Conservation (phyloP, 2,113 vertebrate species). For the Falco punctatus region DNA sequence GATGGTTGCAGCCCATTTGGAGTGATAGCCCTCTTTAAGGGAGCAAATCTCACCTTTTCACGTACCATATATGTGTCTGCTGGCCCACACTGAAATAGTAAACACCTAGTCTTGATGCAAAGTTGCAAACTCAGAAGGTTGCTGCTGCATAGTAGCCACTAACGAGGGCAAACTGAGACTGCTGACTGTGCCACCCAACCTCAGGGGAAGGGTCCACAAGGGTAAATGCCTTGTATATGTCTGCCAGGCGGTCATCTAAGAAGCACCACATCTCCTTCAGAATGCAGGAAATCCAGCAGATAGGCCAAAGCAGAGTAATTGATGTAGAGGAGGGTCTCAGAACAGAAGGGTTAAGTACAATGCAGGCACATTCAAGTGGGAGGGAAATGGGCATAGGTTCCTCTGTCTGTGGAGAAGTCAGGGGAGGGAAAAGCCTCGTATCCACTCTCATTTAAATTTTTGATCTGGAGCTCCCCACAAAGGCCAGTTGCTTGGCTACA, state of each 20-base stretch:
- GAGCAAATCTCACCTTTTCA: not conserved
- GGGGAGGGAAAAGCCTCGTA: not conserved
- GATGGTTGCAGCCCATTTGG: not conserved
- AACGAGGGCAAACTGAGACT: not conserved
- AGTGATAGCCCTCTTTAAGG: not conserved
- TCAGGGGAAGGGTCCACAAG: not conserved
- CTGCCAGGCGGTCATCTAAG: not conserved
- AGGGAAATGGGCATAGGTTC: not conserved
- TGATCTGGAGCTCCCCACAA: not conserved
- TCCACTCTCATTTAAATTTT: not conserved
- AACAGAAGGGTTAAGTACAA: not conserved
- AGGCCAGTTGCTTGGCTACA: not conserved
- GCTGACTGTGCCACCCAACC: not conserved
- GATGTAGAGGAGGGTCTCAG: not conserved
- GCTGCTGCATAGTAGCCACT: not conserved
- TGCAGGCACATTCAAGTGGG: not conserved
- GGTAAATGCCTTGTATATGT: not conserved
- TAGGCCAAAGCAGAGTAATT: not conserved
- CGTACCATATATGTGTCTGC: not conserved
- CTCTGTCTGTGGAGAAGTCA: not conserved
- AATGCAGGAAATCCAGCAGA: not conserved
- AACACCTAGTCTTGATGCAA: not conserved
- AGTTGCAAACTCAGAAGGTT: not conserved
- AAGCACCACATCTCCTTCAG: not conserved
- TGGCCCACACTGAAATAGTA: not conserved